These are phyloP conservation scores for Engraulis encrasicolus DNA, from an alignment of 2,113 vertebrate species.

Conservation along the genomic window DNA sequence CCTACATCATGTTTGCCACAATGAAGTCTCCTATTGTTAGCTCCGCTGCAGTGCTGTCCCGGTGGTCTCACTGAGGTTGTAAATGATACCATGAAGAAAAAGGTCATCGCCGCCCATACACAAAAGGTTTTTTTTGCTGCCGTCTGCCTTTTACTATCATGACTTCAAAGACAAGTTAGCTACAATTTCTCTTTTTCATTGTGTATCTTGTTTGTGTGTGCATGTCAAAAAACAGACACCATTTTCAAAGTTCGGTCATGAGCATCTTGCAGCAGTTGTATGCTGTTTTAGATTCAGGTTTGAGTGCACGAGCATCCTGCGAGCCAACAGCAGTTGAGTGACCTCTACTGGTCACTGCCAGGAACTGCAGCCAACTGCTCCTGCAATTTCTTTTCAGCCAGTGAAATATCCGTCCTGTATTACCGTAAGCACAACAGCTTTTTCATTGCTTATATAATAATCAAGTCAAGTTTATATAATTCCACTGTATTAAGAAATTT, in stretches of 20 bases:
- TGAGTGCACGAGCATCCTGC: neutral
- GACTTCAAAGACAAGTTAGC: neutral
- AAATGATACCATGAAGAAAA: neutral
- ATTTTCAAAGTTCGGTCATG: neutral
- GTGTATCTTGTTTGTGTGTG: neutral
- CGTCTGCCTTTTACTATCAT: neutral
- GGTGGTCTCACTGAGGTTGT: constrained; percentile 5
- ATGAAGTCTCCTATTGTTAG: constrained; percentile 24
- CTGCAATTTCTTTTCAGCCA: neutral
- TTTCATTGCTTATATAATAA: neutral
- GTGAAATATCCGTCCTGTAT: neutral
- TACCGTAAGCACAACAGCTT: neutral
- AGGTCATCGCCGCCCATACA: neutral
- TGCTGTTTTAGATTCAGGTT: neutral
- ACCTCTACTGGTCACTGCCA: neutral
- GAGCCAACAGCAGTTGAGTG: neutral
- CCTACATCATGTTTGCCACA: neutral
- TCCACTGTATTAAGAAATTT: neutral
- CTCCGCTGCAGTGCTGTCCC: neutral
- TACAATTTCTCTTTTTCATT: neutral
- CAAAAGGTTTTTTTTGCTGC: neutral
- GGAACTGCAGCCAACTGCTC: neutral
- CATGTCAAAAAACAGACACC: neutral
- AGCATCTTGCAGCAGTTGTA: neutral
- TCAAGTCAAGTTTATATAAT: neutral